These are phyloP conservation scores for Caenorhabditis imperialis DNA, from an alignment of 2,888 invertebrate species.

Conservation along the genomic window DNA sequence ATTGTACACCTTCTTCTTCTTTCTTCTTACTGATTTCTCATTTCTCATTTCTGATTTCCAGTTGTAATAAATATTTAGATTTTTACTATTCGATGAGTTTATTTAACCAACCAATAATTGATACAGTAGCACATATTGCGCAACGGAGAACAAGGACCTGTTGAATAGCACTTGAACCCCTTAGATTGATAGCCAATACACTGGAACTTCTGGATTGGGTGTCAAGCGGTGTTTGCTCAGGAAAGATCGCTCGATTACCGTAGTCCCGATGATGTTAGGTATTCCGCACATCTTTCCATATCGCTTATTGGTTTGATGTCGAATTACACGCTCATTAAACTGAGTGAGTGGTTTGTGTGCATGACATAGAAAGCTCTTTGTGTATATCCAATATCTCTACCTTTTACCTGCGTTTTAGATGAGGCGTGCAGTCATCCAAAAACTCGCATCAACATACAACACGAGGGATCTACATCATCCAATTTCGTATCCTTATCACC, in stretches of 20 bases:
- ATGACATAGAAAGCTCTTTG: conserved; percentile 46
- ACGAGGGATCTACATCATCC: conserved; percentile 20
- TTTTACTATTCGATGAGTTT: neutral
- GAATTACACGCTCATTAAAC: conserved; percentile 62
- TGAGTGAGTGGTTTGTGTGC: conserved; percentile 54
- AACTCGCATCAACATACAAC: conserved; percentile 7
- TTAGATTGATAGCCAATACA: conserved; percentile 9
- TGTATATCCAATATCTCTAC: conserved; percentile 51
- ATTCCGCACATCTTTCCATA: conserved; percentile 34
- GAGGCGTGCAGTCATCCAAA: conserved; percentile 44
- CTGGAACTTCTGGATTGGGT: conserved; percentile 30
- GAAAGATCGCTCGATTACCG: conserved; percentile 11
- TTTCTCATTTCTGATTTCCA: no score
- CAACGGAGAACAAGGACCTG: conserved; percentile 8
- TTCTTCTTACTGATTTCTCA: conserved; percentile 7
- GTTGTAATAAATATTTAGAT: conserved; percentile 35
- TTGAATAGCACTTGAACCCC: conserved; percentile 37
- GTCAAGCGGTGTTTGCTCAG: conserved; percentile 42
- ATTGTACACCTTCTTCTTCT: neutral
- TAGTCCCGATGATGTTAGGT: conserved; percentile 11
- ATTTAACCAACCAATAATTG: conserved; percentile 13
- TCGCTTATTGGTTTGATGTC: conserved; percentile 53
- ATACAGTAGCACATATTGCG: conserved; percentile 6
- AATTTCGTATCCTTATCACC: conserved; percentile 5
- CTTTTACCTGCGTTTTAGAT: conserved; percentile 27